Percentiles rank a stretch among this genome's conserved stretches.
These are phyloP conservation scores for Callosobruchus maculatus DNA, from an alignment of 2,888 invertebrate species.

Conservation along the genomic window DNA sequence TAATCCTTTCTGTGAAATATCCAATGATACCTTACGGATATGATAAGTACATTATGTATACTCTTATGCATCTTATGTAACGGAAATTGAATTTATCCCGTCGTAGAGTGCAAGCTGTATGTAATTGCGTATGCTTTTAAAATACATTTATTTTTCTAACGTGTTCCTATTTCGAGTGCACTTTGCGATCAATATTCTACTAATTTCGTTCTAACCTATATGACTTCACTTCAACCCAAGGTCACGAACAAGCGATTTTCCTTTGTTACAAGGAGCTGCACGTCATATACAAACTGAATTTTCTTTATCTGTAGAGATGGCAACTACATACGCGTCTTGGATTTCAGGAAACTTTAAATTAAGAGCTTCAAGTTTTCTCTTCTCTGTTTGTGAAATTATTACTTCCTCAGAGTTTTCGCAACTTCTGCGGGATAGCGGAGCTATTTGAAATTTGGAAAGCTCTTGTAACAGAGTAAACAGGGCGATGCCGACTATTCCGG, in stretches of 20 bases:
- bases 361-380: not conserved
- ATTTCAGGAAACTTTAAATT: not conserved
- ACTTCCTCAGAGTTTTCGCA: not conserved
- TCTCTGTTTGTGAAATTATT: not conserved
- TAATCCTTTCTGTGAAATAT: too few species aligned
- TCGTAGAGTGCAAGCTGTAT: too few species aligned
- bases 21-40: too few species aligned
- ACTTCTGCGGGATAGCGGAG: not conserved
- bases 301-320: not conserved
- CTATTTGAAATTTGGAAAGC: not conserved
- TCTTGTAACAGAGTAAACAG: not conserved
- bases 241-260: not conserved
- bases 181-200: too few species aligned
- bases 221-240: not conserved
- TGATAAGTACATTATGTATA: too few species aligned
- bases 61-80: too few species aligned
- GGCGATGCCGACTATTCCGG: not conserved
- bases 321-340: not conserved
- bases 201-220: too few species aligned
- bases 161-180: too few species aligned
- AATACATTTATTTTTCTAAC: too few species aligned
- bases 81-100: too few species aligned
- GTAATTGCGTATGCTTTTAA: too few species aligned
- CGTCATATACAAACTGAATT: not conserved
- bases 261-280: not conserved